Base-by-base conservation (phyloP, 2,888 invertebrate genomes). In the Trichopoda pennipes region DNA sequence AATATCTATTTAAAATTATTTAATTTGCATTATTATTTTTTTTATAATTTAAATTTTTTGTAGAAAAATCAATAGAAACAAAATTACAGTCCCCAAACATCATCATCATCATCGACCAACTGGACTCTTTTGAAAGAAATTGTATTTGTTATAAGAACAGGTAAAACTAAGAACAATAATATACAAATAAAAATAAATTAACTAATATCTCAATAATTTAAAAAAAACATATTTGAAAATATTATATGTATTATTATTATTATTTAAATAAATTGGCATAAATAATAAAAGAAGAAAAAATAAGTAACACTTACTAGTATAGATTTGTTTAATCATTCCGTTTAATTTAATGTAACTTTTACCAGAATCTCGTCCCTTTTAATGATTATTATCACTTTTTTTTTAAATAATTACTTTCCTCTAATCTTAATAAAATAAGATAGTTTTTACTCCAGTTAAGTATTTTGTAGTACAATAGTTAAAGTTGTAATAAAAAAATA, bases 11-110 rank as follows among this genome's bases (percentile, higher is more conserved):
- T 78, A 17, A 61, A 63, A 63, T 32, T 70, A 75, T 85, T 80
- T 84, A 76, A 68, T 74, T 69, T 70, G 78, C 72, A 23, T 47
- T 63, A 7, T 49, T 49, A 19, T 49, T 63, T 83, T 74, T 82
- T 56, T 73, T 75, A 61, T 83, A 32, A 61, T 70, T 72, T 66
- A 21, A 58, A 44, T 56, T 68, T 81, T 74, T 64, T 64, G 14
- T 70, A 79, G 79, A 79, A 61, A 68, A 82, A 82, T 73, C 79
- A 82, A 68, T 75, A 75, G 61, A 79, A 38, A 56, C 17, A 38
- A 58, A 38, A 64, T 28, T 23, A 28, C 38, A 58, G 72, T 44
- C 60, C 28, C 73, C 6, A 28, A 2, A 17, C n/a, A n/a, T n/a
- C n/a, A 64, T 12, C 69, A 70, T 70, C 70, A 70, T 73, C 79